Base-by-base conservation (phyloP, 2,797 vertebrate genomes). In the Sphenodon punctatus region DNA sequence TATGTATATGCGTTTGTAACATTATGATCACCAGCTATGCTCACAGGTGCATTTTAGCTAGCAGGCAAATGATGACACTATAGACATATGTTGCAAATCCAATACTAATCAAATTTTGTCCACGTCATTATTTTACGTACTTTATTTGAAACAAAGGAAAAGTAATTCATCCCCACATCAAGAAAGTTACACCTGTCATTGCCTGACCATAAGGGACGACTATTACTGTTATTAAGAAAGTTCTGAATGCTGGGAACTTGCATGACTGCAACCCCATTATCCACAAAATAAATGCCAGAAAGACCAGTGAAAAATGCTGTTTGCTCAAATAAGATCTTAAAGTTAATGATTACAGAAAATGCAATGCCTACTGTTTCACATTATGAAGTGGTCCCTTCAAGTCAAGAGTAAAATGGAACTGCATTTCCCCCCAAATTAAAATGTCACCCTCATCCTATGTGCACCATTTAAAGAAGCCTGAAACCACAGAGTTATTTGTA, bases 351-450 rank as follows among this genome's bases (percentile, higher is more conserved):
- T 70, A 80, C 38, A 85, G 49, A 90, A 90, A 85, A 78, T n/a
- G 27, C 32, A 88, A 25, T 61, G 63, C 45, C 65, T 75, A 67
- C 83, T 78, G 88, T 84, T 82, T 12, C 51, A 22, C 46, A 16
- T 39, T 82, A 68, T 64, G 67, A 91, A 89, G 55, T 16, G 10
- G 45, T 67, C 76, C 67, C 70, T 87, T 84, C 0, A 5, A 87
- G 87, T 43, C 82, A 77, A 67, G 53, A 59, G 41, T 55, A 17
- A 67, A 64, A 75, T 8, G 46, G n/a, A 77, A 55, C 16, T 69
- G 68, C 81, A 77, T 72, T 74, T 92, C 89, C 77, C 87, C 42
- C 49, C 81, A 85, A 23, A 85, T 91, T 85, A 91, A 92, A 89
- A 73, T 77, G 77, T 68, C 76, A 77, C 79, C 81, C 74, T 82